phyloP scores from a whole-genome alignment of 2,113 vertebrate genomes.

The Melanotaenia duboulayi region DNA sequence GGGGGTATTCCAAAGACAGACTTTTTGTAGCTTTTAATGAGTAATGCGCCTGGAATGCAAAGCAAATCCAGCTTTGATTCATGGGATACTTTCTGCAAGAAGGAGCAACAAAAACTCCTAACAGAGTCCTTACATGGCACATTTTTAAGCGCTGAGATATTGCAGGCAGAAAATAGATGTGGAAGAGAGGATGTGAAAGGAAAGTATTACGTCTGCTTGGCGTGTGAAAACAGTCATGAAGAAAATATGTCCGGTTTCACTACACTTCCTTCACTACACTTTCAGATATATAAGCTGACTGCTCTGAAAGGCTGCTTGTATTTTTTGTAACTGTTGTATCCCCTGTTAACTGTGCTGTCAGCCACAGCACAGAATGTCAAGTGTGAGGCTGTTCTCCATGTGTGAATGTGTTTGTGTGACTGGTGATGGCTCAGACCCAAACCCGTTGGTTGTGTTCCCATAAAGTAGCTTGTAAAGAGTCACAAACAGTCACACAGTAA shows the following conservation, averaged over 20 bases:
- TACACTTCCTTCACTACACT: slow-evolving; percentile 5
- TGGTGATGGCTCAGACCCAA: slow-evolving; percentile 16
- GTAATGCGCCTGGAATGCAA: slow-evolving; percentile 7
- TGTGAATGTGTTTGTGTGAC: slow-evolving; percentile 39
- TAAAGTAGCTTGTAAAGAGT: slow-evolving; percentile 53
- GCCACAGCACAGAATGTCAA: slow-evolving; percentile 20
- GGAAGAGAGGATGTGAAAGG: slow-evolving; percentile 62
- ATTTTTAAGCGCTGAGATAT: slow-evolving; percentile 35
- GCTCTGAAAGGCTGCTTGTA: slow-evolving; percentile 52
- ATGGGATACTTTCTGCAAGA: background rate
- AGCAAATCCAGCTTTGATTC: background rate
- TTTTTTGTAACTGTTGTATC: slow-evolving; percentile 30
- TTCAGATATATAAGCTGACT: slow-evolving; percentile 43
- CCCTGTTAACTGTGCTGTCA: slow-evolving; percentile 31
- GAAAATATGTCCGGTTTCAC: slow-evolving; percentile 56
- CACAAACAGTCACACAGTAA: slow-evolving; percentile 45
- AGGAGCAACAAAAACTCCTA: background rate
- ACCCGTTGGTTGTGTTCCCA: slow-evolving; percentile 38
- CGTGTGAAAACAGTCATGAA: slow-evolving; percentile 74
- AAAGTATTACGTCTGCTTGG: slow-evolving; percentile 69
- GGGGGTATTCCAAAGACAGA: background rate
- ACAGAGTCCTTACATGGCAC: slow-evolving; percentile 17
- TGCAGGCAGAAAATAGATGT: slow-evolving; percentile 42
- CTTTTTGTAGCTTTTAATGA: background rate
- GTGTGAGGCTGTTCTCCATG: slow-evolving; percentile 8